These are phyloP conservation scores for Coelopa frigida DNA, from an alignment of 1,140 invertebrate genomes.

Conservation along the genomic window DNA sequence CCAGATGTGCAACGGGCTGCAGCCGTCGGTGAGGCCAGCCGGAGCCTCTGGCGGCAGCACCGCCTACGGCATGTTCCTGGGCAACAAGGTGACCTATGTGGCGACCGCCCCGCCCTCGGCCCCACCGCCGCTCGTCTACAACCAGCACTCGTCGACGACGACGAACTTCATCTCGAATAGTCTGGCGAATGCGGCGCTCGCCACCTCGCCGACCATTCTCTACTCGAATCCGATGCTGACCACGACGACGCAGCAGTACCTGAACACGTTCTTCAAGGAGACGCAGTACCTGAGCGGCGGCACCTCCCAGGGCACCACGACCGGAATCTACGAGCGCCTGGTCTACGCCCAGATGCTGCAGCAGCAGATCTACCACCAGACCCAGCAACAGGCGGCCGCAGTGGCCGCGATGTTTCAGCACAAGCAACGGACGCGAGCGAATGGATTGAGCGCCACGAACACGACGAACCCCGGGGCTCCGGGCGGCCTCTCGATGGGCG, in stretches of 20 bases:
- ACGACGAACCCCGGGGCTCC: no score
- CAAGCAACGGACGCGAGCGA: constrained; percentile 2
- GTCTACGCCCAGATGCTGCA: constrained; percentile 17
- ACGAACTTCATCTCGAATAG: constrained; percentile 15
- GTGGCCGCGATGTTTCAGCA: constrained; percentile 13
- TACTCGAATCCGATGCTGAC: constrained; percentile 15
- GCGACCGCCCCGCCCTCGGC: neutral
- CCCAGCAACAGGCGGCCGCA: constrained; percentile 9
- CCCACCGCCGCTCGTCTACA: constrained; percentile 2
- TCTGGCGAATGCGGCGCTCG: constrained; percentile 13
- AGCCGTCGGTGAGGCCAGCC: neutral
- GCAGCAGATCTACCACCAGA: constrained; percentile 14
- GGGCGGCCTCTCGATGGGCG: no score
- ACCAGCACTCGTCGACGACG: constrained; percentile 11
- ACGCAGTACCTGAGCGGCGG: constrained; percentile 10
- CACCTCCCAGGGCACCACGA: neutral
- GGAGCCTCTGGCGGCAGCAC: neutral
- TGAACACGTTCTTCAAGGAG: constrained; percentile 15
- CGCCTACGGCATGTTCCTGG: constrained; percentile 12
- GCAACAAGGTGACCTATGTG: constrained; percentile 12
- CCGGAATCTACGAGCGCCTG: constrained; percentile 12
- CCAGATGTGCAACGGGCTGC: constrained; percentile 10
- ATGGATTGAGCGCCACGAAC: no score
- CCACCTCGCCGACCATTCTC: constrained; percentile 10
- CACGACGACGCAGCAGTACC: constrained; percentile 13